phyloP scores from a whole-genome alignment of 2,113 vertebrate species.

The Eublepharis macularius region DNA sequence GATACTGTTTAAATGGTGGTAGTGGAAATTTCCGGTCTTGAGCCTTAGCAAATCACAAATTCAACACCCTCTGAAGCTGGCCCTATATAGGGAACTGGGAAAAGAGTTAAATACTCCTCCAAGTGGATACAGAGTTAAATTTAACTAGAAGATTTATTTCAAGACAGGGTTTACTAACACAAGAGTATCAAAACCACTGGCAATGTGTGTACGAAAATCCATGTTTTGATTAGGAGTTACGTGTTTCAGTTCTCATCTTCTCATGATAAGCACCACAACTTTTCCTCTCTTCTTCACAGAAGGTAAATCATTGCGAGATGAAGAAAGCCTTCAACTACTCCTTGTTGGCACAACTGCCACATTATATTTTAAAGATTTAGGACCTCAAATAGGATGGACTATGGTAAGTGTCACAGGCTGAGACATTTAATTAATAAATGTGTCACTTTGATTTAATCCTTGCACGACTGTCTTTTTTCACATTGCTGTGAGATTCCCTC shows the following conservation, averaged over 20 bases:
- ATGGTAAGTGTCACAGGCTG: conserved; percentile 75
- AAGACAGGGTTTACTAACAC: background rate
- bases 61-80: no score
- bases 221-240: background rate
- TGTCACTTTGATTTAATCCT: conserved; percentile 50
- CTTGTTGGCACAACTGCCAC: conserved; percentile 85
- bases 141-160: background rate
- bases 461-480: conserved; percentile 42
- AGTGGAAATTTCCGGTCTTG: background rate
- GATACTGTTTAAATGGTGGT: background rate
- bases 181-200: background rate
- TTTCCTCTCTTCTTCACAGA: conserved; percentile 72
- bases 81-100: background rate
- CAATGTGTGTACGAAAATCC: background rate
- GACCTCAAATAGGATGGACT: conserved; percentile 90
- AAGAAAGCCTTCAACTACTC: conserved; percentile 84
- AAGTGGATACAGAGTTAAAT: background rate
- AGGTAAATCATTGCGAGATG: conserved; percentile 82
- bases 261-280: conserved; percentile 47
- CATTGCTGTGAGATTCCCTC: conserved; percentile 39
- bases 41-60: background rate
- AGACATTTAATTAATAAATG: conserved; percentile 47
- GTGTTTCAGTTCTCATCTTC: conserved; percentile 22
- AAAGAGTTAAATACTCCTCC: background rate
- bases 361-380: conserved; percentile 88